Base-by-base conservation (phyloP, 2,797 vertebrate genomes). In the Sebastes nivosus region DNA sequence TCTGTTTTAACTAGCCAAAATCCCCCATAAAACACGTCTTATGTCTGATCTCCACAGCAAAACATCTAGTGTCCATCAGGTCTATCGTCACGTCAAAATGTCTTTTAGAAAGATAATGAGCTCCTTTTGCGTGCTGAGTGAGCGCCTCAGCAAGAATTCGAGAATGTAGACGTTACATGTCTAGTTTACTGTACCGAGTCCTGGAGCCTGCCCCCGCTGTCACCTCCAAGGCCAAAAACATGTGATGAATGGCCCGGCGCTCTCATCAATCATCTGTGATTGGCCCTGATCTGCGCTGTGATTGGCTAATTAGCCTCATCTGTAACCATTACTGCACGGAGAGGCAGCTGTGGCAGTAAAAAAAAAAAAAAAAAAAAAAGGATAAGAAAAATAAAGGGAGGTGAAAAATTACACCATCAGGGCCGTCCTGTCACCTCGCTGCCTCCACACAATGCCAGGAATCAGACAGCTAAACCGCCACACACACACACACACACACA, bases 271-370 rank as follows among this genome's bases (percentile, higher is more conserved):
- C 93, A 94, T 89, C 79, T 77, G 72, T 92, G 92, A 94, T 90
- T 93, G 91, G 92, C 77, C 84, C 82, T 87, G 93, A 93, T 93
- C 89, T 93, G 85, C 16, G 79, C 87, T 70, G 84, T 91, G 92
- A 93, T 93, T 93, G 87, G 93, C 90, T 93, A 94, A 94, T 93
- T 92, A 94, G 88, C 91, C 90, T 92, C 91, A 94, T 94, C 93
- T 90, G 90, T 93, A 94, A 92, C 91, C 85, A 94, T 94, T 92
- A 94, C 77, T 63, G 86, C 81, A 72, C 65, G 3, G 83, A 79
- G 78, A 92, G 86, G 88, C 92, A 92, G 92, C 91, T 91, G 90
- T 57, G 5, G 72, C 69, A 61, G 70, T 22, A 55, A 50, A 66
- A 76, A 81, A 82, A 32, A 27, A 27, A 25, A 25, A 70, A 80